A percentile compares a stretch with the other conserved stretches of the same genome.
Evolutionary conservation across 2,797 vertebrate genomes (phyloP).

Genomic region (Catostomus latipinnis): DNA sequence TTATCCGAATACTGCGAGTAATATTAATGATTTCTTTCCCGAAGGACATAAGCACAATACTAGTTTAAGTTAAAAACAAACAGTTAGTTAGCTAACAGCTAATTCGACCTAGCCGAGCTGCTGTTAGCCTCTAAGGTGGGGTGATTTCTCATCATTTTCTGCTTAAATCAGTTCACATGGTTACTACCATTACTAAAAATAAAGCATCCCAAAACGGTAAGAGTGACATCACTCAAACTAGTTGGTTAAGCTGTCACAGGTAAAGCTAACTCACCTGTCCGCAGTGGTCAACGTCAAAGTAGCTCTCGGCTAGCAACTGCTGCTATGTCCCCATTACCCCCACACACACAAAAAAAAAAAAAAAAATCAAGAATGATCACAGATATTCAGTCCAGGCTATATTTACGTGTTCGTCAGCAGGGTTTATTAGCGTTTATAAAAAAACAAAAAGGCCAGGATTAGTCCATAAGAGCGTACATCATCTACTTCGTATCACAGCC

Average conservation of each 20-base stretch:
- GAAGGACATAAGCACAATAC: neutral
- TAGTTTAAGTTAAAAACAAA: constrained; percentile 2
- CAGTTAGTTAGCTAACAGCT: constrained; percentile 9
- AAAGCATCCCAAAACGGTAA: neutral
- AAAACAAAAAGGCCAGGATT: neutral
- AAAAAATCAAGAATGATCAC: constrained; percentile 1
- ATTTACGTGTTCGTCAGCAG: neutral
- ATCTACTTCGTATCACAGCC: constrained; percentile 8
- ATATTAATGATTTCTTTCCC: neutral
- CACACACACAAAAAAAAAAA: too few species aligned
- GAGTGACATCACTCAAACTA: neutral
- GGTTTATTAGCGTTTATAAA: neutral
- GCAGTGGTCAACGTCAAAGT: constrained; percentile 27
- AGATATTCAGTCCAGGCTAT: neutral
- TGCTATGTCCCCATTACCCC: neutral
- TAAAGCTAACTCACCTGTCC: constrained; percentile 41
- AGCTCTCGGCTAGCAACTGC: constrained; percentile 40
- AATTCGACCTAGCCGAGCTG: constrained; percentile 10
- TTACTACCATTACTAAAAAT: neutral
- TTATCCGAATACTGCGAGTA: too few species aligned
- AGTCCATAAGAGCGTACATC: constrained; percentile 1
- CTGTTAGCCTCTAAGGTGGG: constrained; percentile 22
- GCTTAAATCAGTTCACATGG: neutral
- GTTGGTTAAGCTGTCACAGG: neutral
- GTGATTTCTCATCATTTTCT: neutral